Conservation (phyloP, 2,113 vertebrate species). For the Pycnonotus jocosus region DNA sequence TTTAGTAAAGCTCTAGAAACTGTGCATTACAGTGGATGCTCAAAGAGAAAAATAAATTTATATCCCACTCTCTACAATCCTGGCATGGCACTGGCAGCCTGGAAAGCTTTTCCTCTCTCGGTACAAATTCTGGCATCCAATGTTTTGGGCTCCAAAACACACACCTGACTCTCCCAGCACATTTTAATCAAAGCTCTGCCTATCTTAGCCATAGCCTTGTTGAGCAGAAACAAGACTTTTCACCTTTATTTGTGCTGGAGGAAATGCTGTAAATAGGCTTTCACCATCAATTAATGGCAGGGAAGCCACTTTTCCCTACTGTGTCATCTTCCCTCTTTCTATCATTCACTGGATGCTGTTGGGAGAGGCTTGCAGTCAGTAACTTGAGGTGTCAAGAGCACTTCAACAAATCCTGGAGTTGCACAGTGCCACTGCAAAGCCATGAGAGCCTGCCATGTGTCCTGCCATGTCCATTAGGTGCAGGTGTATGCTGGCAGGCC, state of each 20-base stretch:
- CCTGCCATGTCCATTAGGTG: background rate
- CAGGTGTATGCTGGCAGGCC: background rate
- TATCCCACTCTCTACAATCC: background rate
- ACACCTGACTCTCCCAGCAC: background rate
- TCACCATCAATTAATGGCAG: background rate
- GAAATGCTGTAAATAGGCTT: background rate
- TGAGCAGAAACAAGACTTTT: background rate
- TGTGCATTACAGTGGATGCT: background rate
- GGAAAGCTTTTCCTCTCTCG: background rate
- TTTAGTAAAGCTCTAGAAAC: background rate
- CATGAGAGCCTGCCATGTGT: too few relatives aligned
- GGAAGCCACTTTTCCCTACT: background rate
- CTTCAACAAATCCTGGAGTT: background rate
- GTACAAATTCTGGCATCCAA: background rate
- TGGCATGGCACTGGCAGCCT: accelerated
- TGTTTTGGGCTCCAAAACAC: background rate
- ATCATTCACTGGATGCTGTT: accelerated
- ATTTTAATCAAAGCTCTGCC: background rate
- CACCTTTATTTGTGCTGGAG: background rate
- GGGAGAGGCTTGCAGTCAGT: background rate
- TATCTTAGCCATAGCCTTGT: background rate
- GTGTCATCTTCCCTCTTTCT: background rate
- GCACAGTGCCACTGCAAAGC: background rate
- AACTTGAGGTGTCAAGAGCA: background rate
- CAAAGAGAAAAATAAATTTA: background rate